phyloP scores from a whole-genome alignment of 1,140 invertebrate genomes.

The Eriosoma lanigerum region DNA sequence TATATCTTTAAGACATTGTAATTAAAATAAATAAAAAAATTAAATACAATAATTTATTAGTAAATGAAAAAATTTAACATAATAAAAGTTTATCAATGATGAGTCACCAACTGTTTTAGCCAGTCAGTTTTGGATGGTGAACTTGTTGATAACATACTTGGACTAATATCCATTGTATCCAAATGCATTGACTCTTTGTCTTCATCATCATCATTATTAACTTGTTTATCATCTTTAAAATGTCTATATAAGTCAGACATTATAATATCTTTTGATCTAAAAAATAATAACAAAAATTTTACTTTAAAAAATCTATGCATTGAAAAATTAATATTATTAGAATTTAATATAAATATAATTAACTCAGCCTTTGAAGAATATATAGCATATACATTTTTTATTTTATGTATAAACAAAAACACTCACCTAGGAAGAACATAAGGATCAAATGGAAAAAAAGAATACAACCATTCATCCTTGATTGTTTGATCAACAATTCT shows the following conservation, averaged over 20 bases:
- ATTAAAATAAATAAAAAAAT: too few relatives aligned
- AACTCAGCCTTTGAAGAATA: too few relatives aligned
- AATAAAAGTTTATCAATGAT: background rate
- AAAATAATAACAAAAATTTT: background rate
- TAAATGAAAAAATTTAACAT: background rate
- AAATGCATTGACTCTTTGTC: constrained; percentile 6
- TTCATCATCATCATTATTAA: constrained; percentile 17
- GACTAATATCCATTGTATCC: constrained; percentile 43
- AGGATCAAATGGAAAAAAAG: constrained; percentile 82
- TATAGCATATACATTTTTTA: too few relatives aligned
- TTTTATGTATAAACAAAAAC: too few relatives aligned
- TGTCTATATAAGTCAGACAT: constrained; percentile 29
- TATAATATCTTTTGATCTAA: constrained; percentile 35
- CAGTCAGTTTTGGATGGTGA: constrained; percentile 42
- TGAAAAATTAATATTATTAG: background rate
- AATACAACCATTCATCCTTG: constrained; percentile 63
- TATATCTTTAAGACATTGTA: too few relatives aligned
- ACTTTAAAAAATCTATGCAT: too few relatives aligned
- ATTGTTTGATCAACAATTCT: constrained; percentile 11
- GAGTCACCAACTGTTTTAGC: constrained; percentile 14
- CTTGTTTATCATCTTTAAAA: constrained; percentile 5
- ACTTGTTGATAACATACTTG: constrained; percentile 33
- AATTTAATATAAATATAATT: background rate
- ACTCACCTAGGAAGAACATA: constrained; percentile 68
- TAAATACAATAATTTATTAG: constrained; percentile 3